A percentile compares a stretch with the other conserved stretches of the same genome.
These are phyloP conservation scores for Eledona agricola DNA, from an alignment of 2,888 invertebrate species.

Conservation along the genomic window DNA sequence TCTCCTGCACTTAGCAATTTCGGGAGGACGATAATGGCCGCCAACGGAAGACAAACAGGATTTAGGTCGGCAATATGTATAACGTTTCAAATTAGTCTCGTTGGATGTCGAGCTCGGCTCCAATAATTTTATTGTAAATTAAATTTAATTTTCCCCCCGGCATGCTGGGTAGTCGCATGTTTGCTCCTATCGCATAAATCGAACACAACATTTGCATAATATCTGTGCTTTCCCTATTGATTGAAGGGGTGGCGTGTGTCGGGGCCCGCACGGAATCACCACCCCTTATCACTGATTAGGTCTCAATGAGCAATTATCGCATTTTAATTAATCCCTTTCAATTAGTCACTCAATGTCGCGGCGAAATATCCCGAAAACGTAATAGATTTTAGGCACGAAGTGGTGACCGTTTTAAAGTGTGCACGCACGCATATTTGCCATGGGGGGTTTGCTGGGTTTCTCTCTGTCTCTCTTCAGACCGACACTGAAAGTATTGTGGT, in stretches of 20 bases:
- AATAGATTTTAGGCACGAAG: too few relatives aligned
- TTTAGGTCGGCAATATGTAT: slow-evolving; percentile 26
- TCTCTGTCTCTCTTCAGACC: too few relatives aligned
- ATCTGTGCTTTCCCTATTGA: slow-evolving; percentile 33
- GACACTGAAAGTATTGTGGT: too few relatives aligned
- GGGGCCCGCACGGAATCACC: slow-evolving; percentile 22
- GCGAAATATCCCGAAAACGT: too few relatives aligned
- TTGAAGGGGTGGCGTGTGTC: slow-evolving; percentile 31
- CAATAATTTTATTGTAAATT: slow-evolving; percentile 37
- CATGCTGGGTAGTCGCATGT: slow-evolving; percentile 33
- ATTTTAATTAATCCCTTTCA: slow-evolving; percentile 35
- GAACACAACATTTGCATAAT: slow-evolving; percentile 37
- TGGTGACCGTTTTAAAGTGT: too few relatives aligned
- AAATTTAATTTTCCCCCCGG: slow-evolving; percentile 36
- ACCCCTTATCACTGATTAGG: slow-evolving; percentile 34
- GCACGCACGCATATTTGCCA: too few relatives aligned
- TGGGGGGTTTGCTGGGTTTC: too few relatives aligned
- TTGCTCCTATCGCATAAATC: slow-evolving; percentile 36
- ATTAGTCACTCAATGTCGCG: slow-evolving; percentile 30
- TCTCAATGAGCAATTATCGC: slow-evolving; percentile 29
- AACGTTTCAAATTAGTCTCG: slow-evolving; percentile 25
- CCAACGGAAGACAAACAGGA: slow-evolving; percentile 24
- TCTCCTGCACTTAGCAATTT: slow-evolving; percentile 10
- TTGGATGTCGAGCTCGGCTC: slow-evolving; percentile 16
- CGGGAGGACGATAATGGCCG: slow-evolving; percentile 6